A percentile compares a stretch with the other conserved stretches of the same genome.
Conservation (phyloP, 1,140 invertebrate genomes). For the Fopius arisanus region DNA sequence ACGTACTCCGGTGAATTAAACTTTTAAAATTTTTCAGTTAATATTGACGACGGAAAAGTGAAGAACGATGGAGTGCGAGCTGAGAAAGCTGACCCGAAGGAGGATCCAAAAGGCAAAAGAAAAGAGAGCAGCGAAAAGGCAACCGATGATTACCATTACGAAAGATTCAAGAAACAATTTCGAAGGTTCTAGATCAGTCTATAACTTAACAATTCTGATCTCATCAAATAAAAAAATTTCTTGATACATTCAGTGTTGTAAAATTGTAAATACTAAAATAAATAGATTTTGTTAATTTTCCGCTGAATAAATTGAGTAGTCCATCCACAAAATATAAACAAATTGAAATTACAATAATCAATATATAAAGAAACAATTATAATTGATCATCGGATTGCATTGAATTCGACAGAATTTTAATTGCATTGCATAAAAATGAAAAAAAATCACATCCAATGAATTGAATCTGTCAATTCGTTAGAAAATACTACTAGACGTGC, state of each 20-base stretch:
- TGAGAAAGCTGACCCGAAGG: slow-evolving; percentile 64
- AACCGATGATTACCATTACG: slow-evolving; percentile 96
- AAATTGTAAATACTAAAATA: neutral
- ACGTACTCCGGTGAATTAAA: neutral
- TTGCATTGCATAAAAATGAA: too few species aligned
- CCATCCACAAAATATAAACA: too few species aligned
- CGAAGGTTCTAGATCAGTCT: slow-evolving; percentile 75
- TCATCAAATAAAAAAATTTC: too few species aligned
- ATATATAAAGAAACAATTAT: too few species aligned
- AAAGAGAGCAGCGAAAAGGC: slow-evolving; percentile 85
- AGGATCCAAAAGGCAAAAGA: slow-evolving; percentile 70
- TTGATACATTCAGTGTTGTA: neutral
- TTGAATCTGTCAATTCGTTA: too few species aligned
- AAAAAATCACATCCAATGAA: too few species aligned
- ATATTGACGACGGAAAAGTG: slow-evolving; percentile 77
- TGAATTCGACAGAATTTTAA: too few species aligned
- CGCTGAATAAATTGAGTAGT: neutral
- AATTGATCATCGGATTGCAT: too few species aligned
- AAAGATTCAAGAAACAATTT: slow-evolving; percentile 96
- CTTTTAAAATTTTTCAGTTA: slow-evolving; percentile 70
- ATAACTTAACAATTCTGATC: neutral
- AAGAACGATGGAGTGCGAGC: slow-evolving; percentile 68
- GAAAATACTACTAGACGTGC: too few species aligned
- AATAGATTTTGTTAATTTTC: neutral
- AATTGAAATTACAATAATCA: too few species aligned